Percentiles rank a stretch among this genome's conserved stretches.
phyloP scores from a whole-genome alignment of 64 coral and sea anemone genomes.

The Montipora sp. region DNA sequence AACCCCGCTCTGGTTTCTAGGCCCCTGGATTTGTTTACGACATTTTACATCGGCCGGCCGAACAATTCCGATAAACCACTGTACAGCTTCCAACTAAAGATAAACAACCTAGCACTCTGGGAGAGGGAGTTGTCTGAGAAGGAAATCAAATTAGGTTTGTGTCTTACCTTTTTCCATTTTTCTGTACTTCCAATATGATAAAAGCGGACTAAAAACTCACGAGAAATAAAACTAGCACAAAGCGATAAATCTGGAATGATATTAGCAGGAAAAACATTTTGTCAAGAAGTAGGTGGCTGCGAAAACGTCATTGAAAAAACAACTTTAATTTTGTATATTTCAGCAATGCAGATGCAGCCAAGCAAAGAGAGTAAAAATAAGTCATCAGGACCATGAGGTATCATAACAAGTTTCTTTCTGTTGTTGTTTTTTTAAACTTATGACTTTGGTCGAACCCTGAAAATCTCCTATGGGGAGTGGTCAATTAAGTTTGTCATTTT shows the following conservation, averaged over 20 bases:
- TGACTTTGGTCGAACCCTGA: no score
- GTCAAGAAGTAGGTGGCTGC: not conserved
- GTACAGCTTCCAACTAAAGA: constrained; percentile 54
- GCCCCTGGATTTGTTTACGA: constrained; percentile 60
- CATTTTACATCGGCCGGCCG: constrained; percentile 71
- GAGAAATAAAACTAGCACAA: no score
- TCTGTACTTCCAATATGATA: not conserved
- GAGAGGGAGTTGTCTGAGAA: constrained; percentile 61
- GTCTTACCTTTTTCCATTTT: not conserved
- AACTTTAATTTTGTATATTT: not conserved
- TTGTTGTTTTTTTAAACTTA: not conserved
- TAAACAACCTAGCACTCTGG: constrained; percentile 65
- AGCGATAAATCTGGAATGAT: not conserved
- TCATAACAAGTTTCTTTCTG: not conserved
- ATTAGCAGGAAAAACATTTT: not conserved
- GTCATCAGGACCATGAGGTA: not conserved
- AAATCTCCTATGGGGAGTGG: no score
- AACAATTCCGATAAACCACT: constrained; percentile 66
- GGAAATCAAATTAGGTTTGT: constrained; percentile 50
- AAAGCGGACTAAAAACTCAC: not conserved
- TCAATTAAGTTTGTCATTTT: no score
- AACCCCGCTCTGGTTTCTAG: constrained; percentile 62
- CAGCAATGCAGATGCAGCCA: constrained; percentile 1
- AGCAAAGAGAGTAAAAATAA: not conserved
- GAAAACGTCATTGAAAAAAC: not conserved